Evolutionary conservation across 2,888 invertebrate genomes (phyloP), one percentile per base, ranked within the genome.

Genomic region (Nematopogon swammerdamellus): DNA sequence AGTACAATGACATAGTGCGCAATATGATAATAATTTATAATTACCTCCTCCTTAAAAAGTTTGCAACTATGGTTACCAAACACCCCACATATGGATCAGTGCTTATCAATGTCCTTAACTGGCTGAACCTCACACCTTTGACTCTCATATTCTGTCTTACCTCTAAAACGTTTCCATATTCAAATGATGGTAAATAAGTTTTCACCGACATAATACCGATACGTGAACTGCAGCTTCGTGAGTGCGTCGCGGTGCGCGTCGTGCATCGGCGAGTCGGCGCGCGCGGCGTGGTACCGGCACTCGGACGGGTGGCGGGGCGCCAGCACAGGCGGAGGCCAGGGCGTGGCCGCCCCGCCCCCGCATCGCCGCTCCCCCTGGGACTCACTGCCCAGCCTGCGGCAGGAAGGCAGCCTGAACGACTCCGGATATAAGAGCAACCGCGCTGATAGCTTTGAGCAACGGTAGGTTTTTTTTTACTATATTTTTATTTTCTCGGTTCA

Each of bases 201-300:
- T n/a, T n/a, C n/a, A n/a, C n/a, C n/a, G n/a, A n/a, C n/a, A n/a
- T n/a, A n/a, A n/a, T n/a, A n/a, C n/a, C n/a, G 25, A 25, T 25
- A 25, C 25, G 25, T 25, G 25, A 25, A 25, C 49, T 25, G 29
- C 64, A 82, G 81, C 61, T 81, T 79, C 62, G 80, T 79, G 58
- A 82, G 83, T 51, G 81, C 84, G 53, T 85, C 87, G 36, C 83
- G 91, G 58, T 93, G 92, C 65, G 90, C 91, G 53, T 91, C 91
- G 46, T 92, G 92, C 72, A 90, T 92, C 70, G 92, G 92, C n/a
- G 92, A 92, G 72, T 91, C 92, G 19, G 91, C 92, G 53, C 85
- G 92, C 20, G 90, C 91, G 53, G 92, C 92, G 60, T 92, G 92
- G 92, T 93, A 92, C 77, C 87, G 92, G 16, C 92, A 92, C 72